Base-by-base conservation (phyloP, 2,113 vertebrate species). In the Corydoras sp. region DNA sequence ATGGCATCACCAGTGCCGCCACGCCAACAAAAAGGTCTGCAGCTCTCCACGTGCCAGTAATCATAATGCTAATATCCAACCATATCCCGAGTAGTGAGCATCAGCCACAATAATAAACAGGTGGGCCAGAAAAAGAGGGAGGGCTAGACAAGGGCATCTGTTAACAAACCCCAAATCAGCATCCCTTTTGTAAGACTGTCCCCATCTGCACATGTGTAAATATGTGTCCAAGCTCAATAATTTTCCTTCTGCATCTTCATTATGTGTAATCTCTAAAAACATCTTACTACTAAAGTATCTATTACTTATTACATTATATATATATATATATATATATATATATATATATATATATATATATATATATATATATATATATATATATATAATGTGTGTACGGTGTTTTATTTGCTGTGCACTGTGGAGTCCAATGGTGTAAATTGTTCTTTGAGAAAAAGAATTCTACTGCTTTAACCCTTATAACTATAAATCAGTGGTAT, bases 61-160 rank as follows among this genome's bases (percentile, higher is more conserved):
- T 71, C 59, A 71, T 64, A 30, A 48, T 48, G 59, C 65, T 62
- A 62, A 78, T 77, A 72, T 77, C 53, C 68, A 64, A 56, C 67
- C 72, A 65, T 50, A 75, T 65, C 72, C 59, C 53, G 35, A 67
- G 68, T 35, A 5, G 53, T 15, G 31, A 59, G 76, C 75, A 62
- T 77, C 79, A 70, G 14, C 60, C 65, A 69, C 77, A 65, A 63
- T 75, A 78, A 79, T 76, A 72, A 86, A 88, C 86, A 86, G 86
- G 86, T 87, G 86, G 83, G 83, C 82, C 11, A 50, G 64, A 69
- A 58, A 11, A 15, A 65, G 72, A 74, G 58, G 76, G 66, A 79
- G 76, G 69, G 69, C 58, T 63, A 69, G 55, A 32, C 71, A 29
- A 79, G 75, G 81, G 78, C 86, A 86, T 86, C 87, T 86, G 86